A percentile compares a stretch with the other conserved stretches of the same genome.
phyloP scores from a whole-genome alignment of 2,113 vertebrate genomes.

The Gymnarchus niloticus region DNA sequence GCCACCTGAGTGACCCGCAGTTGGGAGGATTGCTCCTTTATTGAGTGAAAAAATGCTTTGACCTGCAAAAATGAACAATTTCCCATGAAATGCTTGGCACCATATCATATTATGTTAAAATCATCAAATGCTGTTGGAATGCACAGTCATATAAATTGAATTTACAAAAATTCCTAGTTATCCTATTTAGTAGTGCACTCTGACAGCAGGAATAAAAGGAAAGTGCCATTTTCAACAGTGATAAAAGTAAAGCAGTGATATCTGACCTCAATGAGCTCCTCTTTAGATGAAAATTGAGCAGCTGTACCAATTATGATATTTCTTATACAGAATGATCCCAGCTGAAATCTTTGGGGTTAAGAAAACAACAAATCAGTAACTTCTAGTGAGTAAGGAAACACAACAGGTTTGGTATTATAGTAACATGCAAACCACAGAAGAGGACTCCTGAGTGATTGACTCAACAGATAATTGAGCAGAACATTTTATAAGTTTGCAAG shows the following conservation, averaged over 20 bases:
- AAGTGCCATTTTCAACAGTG: neutral
- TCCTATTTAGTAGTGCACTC: neutral
- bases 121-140: neutral
- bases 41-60: conserved; percentile 62
- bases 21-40: conserved; percentile 60
- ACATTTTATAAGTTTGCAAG: too few species aligned
- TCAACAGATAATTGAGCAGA: neutral
- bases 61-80: conserved; percentile 51
- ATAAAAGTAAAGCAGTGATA: neutral
- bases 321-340: conserved; percentile 62
- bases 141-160: neutral
- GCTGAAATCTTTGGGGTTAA: conserved; percentile 57
- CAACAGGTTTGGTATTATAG: neutral
- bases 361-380: conserved; percentile 3
- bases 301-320: conserved; percentile 60
- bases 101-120: neutral
- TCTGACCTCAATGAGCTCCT: conserved; percentile 60
- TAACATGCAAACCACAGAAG: neutral
- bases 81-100: neutral
- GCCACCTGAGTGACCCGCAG: conserved; percentile 58
- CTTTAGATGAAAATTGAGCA: conserved; percentile 58
- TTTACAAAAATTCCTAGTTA: neutral
- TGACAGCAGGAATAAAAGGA: neutral
- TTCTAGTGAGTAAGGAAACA: neutral
- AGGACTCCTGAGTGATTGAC: too few species aligned